Percentiles rank a stretch among this genome's conserved stretches.
Conservation (phyloP, 53 echinoderm and acorn worm species). For the Luidia sarsii region DNA sequence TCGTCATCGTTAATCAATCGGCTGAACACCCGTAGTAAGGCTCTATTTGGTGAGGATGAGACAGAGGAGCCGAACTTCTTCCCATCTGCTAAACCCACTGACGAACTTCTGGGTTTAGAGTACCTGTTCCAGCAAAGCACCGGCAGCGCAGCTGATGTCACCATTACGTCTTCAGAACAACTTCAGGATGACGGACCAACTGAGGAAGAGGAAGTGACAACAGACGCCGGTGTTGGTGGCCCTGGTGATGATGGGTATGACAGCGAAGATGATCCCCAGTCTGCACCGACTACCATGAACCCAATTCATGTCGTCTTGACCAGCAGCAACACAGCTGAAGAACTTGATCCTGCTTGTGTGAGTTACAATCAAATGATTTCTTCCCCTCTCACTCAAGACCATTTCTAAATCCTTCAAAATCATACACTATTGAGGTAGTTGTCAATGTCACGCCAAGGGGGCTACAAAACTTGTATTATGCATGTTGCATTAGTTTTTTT, state of each 20-base stretch:
- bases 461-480: too few species aligned
- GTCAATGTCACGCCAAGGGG: too few species aligned
- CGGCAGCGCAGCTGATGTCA: constrained; percentile 6
- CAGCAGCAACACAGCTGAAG: not conserved
- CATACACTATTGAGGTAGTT: too few species aligned
- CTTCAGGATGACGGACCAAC: not conserved
- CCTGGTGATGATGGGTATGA: constrained; percentile 14
- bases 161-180: not conserved
- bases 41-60: constrained; percentile 50
- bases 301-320: not conserved
- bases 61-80: constrained; percentile 55
- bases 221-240: not conserved
- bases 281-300: not conserved
- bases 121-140: constrained; percentile 58
- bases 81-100: constrained; percentile 12
- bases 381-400: too few species aligned
- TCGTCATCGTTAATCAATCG: constrained; percentile 41
- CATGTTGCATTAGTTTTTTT: too few species aligned
- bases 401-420: too few species aligned
- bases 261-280: constrained; percentile 5
- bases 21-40: constrained; percentile 54
- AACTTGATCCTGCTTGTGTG: not conserved
- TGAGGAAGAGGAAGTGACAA: constrained; percentile 40
- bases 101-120: constrained; percentile 56
- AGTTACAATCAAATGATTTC: too few species aligned